Percentiles rank a stretch among this genome's conserved stretches.
These are phyloP conservation scores for Pelusios castaneus DNA, from an alignment of 2,113 vertebrate species.

Conservation along the genomic window DNA sequence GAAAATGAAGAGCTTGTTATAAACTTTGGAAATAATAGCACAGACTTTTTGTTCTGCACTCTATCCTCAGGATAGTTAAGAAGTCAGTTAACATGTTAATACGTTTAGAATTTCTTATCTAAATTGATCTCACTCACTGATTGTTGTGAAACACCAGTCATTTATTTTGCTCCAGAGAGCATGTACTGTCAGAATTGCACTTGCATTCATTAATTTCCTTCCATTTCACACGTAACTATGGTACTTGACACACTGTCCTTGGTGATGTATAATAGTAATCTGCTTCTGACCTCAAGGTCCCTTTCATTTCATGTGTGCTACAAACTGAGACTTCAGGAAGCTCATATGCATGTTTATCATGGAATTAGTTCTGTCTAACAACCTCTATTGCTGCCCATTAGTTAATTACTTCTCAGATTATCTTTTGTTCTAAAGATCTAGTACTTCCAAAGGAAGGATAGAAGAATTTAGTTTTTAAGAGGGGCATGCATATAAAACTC, in stretches of 20 bases:
- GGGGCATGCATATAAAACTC: not conserved
- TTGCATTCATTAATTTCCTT: constrained; percentile 40
- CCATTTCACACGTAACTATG: constrained; percentile 49
- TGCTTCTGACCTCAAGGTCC: constrained; percentile 31
- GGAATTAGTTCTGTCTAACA: not conserved
- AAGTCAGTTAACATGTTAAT: constrained; percentile 55
- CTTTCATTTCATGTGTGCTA: not conserved
- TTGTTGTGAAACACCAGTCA: constrained; percentile 26
- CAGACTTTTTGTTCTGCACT: not conserved
- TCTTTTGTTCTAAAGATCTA: not conserved
- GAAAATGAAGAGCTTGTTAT: constrained; percentile 38
- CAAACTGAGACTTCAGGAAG: constrained; percentile 26
- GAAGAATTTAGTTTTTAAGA: not conserved
- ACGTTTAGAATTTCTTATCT: constrained; percentile 45
- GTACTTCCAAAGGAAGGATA: not conserved
- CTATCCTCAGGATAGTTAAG: constrained; percentile 22
- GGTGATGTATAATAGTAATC: constrained; percentile 51
- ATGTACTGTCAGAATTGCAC: constrained; percentile 34
- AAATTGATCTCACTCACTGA: constrained; percentile 33
- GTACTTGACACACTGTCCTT: constrained; percentile 44
- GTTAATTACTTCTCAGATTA: constrained; percentile 34
- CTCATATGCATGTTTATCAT: not conserved
- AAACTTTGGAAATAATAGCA: not conserved
- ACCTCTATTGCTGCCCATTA: constrained; percentile 1
- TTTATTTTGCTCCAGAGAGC: constrained; percentile 30